Conservation (phyloP, 2,113 vertebrate species). For the Haplochromis vanheusdeni region DNA sequence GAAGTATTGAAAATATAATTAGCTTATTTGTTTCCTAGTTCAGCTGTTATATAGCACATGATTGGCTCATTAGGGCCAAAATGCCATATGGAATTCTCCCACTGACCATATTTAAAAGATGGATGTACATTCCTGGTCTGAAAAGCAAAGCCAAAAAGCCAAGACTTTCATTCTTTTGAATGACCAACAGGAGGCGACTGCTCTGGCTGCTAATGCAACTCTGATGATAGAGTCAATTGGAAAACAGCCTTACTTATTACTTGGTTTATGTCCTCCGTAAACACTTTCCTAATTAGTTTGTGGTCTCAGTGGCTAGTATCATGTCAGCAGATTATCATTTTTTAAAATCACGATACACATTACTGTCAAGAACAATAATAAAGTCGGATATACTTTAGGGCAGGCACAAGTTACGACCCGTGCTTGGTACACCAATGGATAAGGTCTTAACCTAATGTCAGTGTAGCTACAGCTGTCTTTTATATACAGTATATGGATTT, state of each 20-base stretch:
- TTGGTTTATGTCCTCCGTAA: not conserved
- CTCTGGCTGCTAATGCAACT: not conserved
- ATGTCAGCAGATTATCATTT: not conserved
- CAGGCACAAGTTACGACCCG: not conserved
- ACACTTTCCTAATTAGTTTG: not conserved
- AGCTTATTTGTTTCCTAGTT: not conserved
- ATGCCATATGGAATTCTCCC: not conserved
- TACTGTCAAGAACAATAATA: not conserved
- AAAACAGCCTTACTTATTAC: not conserved
- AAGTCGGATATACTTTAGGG: not conserved
- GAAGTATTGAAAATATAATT: not conserved
- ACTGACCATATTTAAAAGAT: not conserved
- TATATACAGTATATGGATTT: not conserved
- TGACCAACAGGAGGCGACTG: not conserved
- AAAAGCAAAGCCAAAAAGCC: not conserved
- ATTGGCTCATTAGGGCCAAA: not conserved
- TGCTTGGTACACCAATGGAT: not conserved
- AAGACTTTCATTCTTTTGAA: not conserved
- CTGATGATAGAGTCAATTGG: not conserved
- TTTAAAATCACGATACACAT: not conserved
- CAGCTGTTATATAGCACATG: not conserved
- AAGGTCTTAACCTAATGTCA: not conserved
- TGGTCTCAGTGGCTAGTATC: not conserved
- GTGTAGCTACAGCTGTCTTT: not conserved
- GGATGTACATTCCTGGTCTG: not conserved